Evolutionary conservation across 2,797 vertebrate genomes (phyloP), one percentile per base, ranked within the genome.

Genomic region (Hephaestus fuliginosus): DNA sequence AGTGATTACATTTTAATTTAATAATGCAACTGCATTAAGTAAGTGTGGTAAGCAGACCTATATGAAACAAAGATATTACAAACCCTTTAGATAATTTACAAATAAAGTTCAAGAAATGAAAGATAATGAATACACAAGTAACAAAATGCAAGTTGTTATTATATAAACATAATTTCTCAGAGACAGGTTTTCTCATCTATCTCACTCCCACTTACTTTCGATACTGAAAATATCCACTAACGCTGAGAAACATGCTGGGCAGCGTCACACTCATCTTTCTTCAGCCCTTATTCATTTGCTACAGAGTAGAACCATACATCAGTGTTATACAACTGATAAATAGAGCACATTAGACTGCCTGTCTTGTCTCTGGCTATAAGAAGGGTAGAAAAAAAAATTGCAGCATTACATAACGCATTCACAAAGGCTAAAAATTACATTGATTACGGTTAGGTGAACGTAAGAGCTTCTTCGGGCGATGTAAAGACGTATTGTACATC

Each of bases 251-350:
- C 5, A 55, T 44, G 25, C 20, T n/a, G 17, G 52, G 33, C 55
- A 2, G 14, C 33, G 12, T 51, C 43, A 51, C 60, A 15, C 41
- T 46, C 30, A 46, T 80, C 43, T 39, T 33, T 72, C 33, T 64
- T 82, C 67, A 57, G 70, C 46, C 5, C 3, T 7, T 25, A 25
- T 76, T 66, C 51, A 5, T 68, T 46, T 58, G 52, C 67, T 12
- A 17, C 28, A 56, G 28, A 55, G 39, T 0, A 39, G 28, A 9
- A 0, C 12, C 60, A 70, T 78, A 60, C 64, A 63, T 74, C 78
- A 76, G 68, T 14, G 64, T 73, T 84, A 64, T 22, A 51, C 58
- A 55, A 13, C 71, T 2, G 64, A 74, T 74, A 55, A 77, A 80
- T 13, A 28, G 53, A 64, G 49, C n/a, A 51, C 61, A 62, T 72